A percentile compares a stretch with the other conserved stretches of the same genome.
phyloP scores from a whole-genome alignment of 2,113 vertebrate genomes.

The Conger conger region DNA sequence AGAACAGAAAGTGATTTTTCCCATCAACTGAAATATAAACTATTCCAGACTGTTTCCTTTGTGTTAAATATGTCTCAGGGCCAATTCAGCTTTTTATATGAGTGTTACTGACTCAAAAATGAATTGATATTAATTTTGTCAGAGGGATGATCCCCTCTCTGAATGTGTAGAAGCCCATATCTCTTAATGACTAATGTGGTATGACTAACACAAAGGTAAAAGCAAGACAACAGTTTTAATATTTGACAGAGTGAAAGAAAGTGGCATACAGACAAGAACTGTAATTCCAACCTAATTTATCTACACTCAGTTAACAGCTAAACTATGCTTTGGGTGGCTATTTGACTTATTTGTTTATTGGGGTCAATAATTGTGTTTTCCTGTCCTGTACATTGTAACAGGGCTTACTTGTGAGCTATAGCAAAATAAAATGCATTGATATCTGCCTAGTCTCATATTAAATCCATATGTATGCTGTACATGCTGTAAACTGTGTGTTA shows the following conservation, averaged over 20 bases:
- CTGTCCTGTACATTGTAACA: no score
- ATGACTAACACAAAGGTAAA: not conserved
- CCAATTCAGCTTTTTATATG: conserved; percentile 54
- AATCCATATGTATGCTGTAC: conserved; percentile 43
- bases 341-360: no score
- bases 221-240: not conserved
- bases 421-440: conserved; percentile 32
- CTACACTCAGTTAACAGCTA: no score
- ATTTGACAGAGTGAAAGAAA: not conserved
- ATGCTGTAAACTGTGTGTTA: not conserved
- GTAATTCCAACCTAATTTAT: not conserved
- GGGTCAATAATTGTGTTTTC: no score
- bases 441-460: conserved; percentile 31
- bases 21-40: conserved; percentile 3
- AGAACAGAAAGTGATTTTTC: no score
- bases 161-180: conserved; percentile 45
- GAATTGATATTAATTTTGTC: conserved; percentile 35
- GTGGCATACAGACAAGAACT: not conserved
- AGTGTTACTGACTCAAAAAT: conserved; percentile 20
- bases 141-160: conserved; percentile 63
- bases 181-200: conserved; percentile 58
- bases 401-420: no score
- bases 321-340: no score
- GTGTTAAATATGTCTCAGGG: conserved; percentile 47
- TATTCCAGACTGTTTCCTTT: not conserved